A percentile compares a stretch with the other conserved stretches of the same genome.
phyloP scores from a whole-genome alignment of 2,888 invertebrate species.

The Prosapia bicincta region DNA sequence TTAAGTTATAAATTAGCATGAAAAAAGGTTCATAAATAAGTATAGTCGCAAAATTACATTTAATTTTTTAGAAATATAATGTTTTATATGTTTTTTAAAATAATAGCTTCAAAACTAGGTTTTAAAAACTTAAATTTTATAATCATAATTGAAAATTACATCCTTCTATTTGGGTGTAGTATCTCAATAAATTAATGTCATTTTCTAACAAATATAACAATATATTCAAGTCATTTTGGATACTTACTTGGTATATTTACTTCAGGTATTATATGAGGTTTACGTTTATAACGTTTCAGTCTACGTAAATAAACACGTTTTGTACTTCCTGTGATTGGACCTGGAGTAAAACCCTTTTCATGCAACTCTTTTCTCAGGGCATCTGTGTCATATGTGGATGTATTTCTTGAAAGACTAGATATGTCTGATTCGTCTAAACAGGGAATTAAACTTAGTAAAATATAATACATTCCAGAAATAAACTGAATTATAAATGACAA shows the following conservation, averaged over 20 bases:
- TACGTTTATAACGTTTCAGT: slow-evolving; percentile 43
- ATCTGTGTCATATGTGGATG: slow-evolving; percentile 60
- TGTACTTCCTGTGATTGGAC: slow-evolving; percentile 76
- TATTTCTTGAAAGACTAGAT: slow-evolving; percentile 56
- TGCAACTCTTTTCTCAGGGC: slow-evolving; percentile 62
- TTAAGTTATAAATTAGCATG: no score
- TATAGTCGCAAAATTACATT: no score
- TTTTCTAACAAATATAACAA: no score
- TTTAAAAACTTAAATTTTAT: no score
- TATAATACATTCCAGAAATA: neutral
- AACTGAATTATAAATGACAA: neutral
- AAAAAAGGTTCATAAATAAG: no score
- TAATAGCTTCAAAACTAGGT: no score
- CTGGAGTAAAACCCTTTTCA: slow-evolving; percentile 65
- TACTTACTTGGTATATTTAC: slow-evolving; percentile 1
- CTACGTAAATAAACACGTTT: slow-evolving; percentile 70
- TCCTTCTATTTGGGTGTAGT: no score
- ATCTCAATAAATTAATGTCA: no score
- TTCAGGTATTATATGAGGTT: neutral
- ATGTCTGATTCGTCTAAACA: slow-evolving; percentile 24
- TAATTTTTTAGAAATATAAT: no score
- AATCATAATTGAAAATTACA: no score
- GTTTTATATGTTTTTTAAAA: no score
- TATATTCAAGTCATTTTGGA: no score
- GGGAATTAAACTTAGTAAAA: neutral